phyloP scores from a whole-genome alignment of 64 coral and sea anemone species.

The Hydrozoanthus tunicans region DNA sequence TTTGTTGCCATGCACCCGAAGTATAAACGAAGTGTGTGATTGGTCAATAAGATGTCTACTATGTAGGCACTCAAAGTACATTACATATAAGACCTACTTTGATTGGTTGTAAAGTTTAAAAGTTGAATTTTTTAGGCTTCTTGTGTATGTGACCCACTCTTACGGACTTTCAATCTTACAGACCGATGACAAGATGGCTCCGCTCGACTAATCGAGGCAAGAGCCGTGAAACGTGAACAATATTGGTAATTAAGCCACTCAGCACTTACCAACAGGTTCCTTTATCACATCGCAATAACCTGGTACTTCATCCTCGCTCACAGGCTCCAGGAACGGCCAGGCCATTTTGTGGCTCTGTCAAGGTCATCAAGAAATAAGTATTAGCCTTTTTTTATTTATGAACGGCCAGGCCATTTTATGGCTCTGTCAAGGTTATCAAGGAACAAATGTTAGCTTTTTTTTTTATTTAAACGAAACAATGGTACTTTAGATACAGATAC shows the following conservation, averaged over 20 bases:
- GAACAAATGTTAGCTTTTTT: not conserved
- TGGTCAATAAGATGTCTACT: too few species aligned
- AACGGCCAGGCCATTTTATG: slow-evolving; percentile 99
- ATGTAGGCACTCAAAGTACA: too few species aligned
- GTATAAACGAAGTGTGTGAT: too few species aligned
- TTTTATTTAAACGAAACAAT: slow-evolving; percentile 35
- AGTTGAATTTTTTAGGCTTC: too few species aligned
- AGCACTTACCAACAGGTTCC: slow-evolving; percentile 91
- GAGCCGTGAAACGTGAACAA: not conserved
- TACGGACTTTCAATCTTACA: too few species aligned
- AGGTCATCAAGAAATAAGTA: not conserved
- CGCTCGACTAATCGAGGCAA: too few species aligned
- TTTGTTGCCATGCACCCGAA: too few species aligned
- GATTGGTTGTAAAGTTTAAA: too few species aligned
- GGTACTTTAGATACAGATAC: not conserved
- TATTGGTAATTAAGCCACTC: too few species aligned
- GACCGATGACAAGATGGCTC: too few species aligned
- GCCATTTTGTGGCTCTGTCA: slow-evolving; percentile 97
- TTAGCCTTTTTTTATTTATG: not conserved
- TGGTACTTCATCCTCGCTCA: slow-evolving; percentile 78
- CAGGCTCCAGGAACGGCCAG: slow-evolving; percentile 95
- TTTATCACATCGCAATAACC: slow-evolving; percentile 94
- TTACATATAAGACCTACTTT: too few species aligned
- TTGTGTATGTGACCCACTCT: too few species aligned
- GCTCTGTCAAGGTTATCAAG: slow-evolving; percentile 48